phyloP scores from a whole-genome alignment of 2,113 vertebrate species.

The Podocnemis expansa region DNA sequence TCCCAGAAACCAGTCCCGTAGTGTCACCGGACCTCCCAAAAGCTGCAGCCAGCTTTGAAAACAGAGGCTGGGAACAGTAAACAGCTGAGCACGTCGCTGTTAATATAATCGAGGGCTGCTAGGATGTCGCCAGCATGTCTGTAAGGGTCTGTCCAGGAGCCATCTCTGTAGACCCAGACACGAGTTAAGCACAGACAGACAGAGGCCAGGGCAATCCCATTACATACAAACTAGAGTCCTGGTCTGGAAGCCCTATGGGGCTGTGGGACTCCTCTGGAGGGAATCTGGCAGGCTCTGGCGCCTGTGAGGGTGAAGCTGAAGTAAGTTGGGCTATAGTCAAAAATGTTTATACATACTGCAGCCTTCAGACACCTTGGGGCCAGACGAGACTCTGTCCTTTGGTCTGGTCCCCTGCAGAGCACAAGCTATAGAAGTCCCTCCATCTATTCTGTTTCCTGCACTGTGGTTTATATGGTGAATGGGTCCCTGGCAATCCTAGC shows the following conservation, averaged over 20 bases:
- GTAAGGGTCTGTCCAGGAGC: neutral
- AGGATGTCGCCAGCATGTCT: neutral
- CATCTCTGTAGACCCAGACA: neutral
- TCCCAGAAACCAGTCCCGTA: neutral
- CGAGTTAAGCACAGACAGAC: neutral
- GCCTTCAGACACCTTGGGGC: neutral
- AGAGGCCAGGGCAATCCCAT: neutral
- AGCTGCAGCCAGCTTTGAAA: neutral
- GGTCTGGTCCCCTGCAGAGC: neutral
- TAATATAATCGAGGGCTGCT: neutral
- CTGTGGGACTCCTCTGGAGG: neutral
- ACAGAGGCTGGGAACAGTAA: neutral
- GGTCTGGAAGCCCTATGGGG: neutral
- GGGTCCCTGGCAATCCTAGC: neutral
- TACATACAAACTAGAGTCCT: neutral
- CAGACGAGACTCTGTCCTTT: neutral
- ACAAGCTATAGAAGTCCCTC: neutral
- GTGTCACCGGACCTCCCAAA: neutral
- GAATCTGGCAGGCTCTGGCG: neutral
- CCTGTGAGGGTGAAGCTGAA: neutral
- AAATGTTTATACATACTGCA: neutral
- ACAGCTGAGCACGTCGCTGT: accelerated
- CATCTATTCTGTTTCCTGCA: neutral
- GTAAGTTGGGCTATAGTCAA: neutral
- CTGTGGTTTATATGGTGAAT: neutral